Percentiles rank a stretch among this genome's conserved stretches.
These are phyloP conservation scores for Ceramica pisi DNA, from an alignment of 2,888 invertebrate genomes.

Conservation along the genomic window DNA sequence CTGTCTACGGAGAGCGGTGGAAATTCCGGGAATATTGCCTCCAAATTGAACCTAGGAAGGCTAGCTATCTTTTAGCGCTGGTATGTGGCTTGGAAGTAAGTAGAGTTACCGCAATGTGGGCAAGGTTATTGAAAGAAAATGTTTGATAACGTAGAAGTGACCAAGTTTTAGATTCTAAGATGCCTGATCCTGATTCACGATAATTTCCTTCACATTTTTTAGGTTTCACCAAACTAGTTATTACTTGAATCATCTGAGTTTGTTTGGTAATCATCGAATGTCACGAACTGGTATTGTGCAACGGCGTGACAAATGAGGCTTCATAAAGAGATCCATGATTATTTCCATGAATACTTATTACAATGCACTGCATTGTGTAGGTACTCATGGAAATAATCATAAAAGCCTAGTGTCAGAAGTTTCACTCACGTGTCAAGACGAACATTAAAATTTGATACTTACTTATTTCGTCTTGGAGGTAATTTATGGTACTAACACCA, in stretches of 20 bases:
- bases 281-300: not conserved
- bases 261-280: not conserved
- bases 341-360: not conserved
- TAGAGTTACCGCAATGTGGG: not conserved
- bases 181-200: too few relatives aligned
- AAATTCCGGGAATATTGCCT: constrained; percentile 48
- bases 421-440: not conserved
- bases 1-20: constrained; percentile 22
- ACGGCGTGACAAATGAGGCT: too few relatives aligned
- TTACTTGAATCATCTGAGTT: too few relatives aligned
- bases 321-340: not conserved
- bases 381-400: too few relatives aligned
- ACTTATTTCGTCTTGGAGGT: too few relatives aligned
- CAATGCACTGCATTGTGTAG: too few relatives aligned
- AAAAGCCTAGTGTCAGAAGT: not conserved
- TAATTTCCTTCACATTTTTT: too few relatives aligned
- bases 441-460: not conserved
- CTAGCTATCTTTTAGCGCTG: constrained; percentile 20
- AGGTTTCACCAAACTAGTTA: too few relatives aligned
- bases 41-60: constrained; percentile 51
- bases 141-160: not conserved
- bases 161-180: too few relatives aligned
- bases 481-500: too few relatives aligned
- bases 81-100: constrained; percentile 15
- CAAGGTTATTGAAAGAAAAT: constrained; percentile 8